Evolutionary conservation across 1,140 invertebrate genomes (phyloP).

Genomic region (Sogatella furcifera): DNA sequence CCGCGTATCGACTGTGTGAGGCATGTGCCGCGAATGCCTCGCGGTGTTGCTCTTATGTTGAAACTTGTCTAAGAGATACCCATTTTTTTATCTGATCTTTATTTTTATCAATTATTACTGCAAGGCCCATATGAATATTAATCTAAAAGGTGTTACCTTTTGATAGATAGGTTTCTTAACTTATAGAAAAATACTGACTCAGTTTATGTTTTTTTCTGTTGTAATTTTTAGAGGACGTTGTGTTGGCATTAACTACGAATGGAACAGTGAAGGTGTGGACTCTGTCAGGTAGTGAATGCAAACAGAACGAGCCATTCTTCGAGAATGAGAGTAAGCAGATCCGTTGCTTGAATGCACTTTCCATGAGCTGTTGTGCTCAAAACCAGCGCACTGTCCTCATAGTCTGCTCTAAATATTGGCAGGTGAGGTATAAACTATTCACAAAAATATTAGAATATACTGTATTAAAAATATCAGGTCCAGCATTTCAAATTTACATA

Average conservation of each 20-base stretch:
- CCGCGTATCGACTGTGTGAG: too few relatives aligned
- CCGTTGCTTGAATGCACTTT: slow-evolving; percentile 83
- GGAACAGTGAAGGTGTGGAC: slow-evolving; percentile 99
- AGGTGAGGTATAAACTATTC: slow-evolving; percentile 68
- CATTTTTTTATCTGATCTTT: too few relatives aligned
- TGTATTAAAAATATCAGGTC: background rate
- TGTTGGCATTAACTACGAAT: slow-evolving; percentile 89
- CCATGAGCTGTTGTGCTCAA: slow-evolving; percentile 85
- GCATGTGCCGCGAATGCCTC: too few relatives aligned
- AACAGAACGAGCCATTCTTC: slow-evolving; percentile 75
- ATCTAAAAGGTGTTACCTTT: too few relatives aligned
- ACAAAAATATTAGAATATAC: too few relatives aligned
- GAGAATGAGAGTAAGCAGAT: slow-evolving; percentile 99
- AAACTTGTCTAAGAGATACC: too few relatives aligned
- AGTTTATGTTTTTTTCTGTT: background rate
- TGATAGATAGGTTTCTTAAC: too few relatives aligned
- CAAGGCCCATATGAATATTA: too few relatives aligned
- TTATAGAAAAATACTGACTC: too few relatives aligned
- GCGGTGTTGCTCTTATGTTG: too few relatives aligned
- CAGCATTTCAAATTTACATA: too few relatives aligned
- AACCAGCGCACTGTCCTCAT: slow-evolving; percentile 95
- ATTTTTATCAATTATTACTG: too few relatives aligned
- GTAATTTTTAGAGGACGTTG: slow-evolving; percentile 65
- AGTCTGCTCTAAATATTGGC: slow-evolving; percentile 94
- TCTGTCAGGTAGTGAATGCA: slow-evolving; percentile 75